Conservation (phyloP, 1,140 invertebrate genomes). For the Eurytemora carolleeae region DNA sequence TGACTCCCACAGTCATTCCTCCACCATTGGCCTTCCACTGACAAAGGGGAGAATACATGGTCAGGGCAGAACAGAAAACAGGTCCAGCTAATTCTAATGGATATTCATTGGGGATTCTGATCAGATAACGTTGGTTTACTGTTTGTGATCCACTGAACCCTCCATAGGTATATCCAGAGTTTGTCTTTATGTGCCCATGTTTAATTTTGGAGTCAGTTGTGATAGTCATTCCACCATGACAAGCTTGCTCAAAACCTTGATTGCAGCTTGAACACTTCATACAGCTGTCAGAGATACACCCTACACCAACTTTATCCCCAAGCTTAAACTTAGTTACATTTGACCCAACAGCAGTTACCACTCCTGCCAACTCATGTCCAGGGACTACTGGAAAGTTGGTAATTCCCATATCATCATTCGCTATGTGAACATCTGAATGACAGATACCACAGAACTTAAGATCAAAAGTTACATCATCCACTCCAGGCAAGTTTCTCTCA, state of each 20-base stretch:
- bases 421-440: no score
- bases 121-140: not conserved
- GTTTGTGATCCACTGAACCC: not conserved
- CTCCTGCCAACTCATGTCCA: no score
- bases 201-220: not conserved
- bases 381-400: no score
- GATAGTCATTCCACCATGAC: no score
- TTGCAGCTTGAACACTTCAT: not conserved
- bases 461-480: no score
- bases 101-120: not conserved
- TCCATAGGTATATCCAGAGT: not conserved
- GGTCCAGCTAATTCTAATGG: not conserved
- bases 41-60: conserved; percentile 4
- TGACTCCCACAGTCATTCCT: not conserved
- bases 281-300: not conserved
- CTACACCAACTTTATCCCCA: conserved; percentile 1
- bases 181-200: not conserved
- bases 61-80: not conserved
- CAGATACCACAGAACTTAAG: no score
- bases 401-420: no score
- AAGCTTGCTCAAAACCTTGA: not conserved
- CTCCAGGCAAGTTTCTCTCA: no score
- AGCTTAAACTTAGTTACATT: no score
- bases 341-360: no score
- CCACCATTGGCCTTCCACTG: not conserved